Conservation (phyloP, 2,113 vertebrate genomes). For the Chionomys nivalis region DNA sequence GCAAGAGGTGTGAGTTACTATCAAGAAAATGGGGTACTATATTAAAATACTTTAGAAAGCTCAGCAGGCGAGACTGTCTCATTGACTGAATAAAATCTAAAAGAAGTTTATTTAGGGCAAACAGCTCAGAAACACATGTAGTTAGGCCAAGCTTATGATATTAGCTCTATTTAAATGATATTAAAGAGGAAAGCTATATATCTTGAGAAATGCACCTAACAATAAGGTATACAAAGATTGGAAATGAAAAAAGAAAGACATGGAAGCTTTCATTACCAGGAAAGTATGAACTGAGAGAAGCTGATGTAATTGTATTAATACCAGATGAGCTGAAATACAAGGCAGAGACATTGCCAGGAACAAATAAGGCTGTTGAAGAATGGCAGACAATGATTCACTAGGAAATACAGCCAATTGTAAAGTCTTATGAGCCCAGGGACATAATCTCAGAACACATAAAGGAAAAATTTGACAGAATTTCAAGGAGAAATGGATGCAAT, state of each 20-base stretch:
- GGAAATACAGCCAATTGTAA: neutral
- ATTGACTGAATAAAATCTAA: neutral
- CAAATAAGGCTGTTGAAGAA: neutral
- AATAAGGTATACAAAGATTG: neutral
- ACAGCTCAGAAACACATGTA: neutral
- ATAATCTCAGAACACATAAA: slow-evolving; percentile 17
- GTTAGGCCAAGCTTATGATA: neutral
- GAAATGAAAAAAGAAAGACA: neutral
- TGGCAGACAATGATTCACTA: neutral
- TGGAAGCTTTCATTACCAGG: neutral
- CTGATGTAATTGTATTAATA: neutral
- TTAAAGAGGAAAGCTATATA: neutral
- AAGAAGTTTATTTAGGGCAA: neutral
- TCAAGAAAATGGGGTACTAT: neutral
- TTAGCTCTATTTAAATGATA: neutral
- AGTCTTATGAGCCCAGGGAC: neutral
- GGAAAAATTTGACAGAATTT: slow-evolving; percentile 15
- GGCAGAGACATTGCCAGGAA: neutral
- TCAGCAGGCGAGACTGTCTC: neutral
- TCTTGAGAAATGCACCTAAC: neutral
- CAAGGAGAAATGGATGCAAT: neutral
- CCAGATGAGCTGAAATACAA: neutral
- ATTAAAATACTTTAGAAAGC: neutral
- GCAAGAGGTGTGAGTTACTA: neutral
- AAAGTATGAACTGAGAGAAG: neutral